phyloP scores from a whole-genome alignment of 2,888 invertebrate species.

The Thyatira batis region DNA sequence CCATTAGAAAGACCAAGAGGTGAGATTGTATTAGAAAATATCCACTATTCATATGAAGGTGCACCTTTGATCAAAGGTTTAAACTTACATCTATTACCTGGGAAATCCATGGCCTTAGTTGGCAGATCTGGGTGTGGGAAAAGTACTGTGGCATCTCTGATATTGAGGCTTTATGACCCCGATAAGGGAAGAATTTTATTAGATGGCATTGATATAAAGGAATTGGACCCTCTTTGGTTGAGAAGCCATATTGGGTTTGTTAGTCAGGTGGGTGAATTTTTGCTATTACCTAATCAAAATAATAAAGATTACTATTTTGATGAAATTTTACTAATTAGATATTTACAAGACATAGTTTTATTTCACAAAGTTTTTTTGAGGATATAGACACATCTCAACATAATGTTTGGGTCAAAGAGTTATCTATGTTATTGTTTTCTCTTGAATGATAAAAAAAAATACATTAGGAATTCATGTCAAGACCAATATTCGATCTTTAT shows the following conservation, averaged over 20 bases:
- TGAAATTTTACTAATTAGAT: no score
- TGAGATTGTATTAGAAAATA: slow-evolving; percentile 87
- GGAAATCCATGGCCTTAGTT: slow-evolving; percentile 89
- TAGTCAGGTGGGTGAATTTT: slow-evolving; percentile 84
- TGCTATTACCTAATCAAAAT: not conserved
- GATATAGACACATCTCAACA: no score
- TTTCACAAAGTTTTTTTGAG: not conserved
- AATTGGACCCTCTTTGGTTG: slow-evolving; percentile 92
- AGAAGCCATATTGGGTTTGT: slow-evolving; percentile 94
- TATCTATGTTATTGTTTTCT: slow-evolving; percentile 8
- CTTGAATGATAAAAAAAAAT: no score
- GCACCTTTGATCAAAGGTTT: slow-evolving; percentile 83
- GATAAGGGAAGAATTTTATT: slow-evolving; percentile 85
- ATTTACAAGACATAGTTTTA: not conserved
- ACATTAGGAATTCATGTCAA: no score
- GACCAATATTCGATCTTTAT: no score
- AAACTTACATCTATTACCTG: slow-evolving; percentile 85
- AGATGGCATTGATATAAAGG: slow-evolving; percentile 89
- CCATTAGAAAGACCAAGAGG: slow-evolving; percentile 83
- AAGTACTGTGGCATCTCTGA: slow-evolving; percentile 92
- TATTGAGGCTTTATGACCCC: slow-evolving; percentile 95
- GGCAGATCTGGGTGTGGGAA: slow-evolving; percentile 98
- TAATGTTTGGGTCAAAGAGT: not conserved
- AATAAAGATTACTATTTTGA: no score
- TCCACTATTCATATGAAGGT: slow-evolving; percentile 88